A percentile compares a stretch with the other conserved stretches of the same genome.
These are phyloP conservation scores for Neodiprion lecontei DNA, from an alignment of 1,140 invertebrate species.

Conservation along the genomic window DNA sequence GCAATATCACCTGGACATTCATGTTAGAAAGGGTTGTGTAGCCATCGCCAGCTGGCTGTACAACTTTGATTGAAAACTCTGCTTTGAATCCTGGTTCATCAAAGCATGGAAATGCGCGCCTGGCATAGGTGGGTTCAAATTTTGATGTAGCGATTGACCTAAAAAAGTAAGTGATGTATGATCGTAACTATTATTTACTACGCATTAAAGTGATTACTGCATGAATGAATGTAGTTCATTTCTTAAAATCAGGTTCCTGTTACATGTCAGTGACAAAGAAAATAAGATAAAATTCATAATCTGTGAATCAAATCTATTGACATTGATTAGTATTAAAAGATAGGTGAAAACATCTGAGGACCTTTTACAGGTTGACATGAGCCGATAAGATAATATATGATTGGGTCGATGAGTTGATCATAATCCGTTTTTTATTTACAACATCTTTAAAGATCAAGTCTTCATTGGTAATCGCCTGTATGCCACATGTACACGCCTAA, in stretches of 20 bases:
- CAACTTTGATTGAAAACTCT: slow-evolving; percentile 79
- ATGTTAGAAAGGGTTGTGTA: slow-evolving; percentile 86
- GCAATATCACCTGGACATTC: slow-evolving; percentile 59
- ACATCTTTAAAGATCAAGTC: neutral
- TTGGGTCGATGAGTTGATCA: neutral
- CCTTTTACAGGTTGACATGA: neutral
- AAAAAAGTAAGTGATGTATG: slow-evolving; percentile 40
- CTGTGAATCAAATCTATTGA: no score
- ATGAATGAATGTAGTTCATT: no score
- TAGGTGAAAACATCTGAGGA: no score
- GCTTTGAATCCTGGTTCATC: slow-evolving; percentile 96
- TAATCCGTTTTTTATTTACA: neutral
- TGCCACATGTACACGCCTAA: neutral
- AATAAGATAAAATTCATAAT: no score
- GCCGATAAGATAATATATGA: neutral
- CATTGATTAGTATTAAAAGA: no score
- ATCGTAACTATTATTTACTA: slow-evolving; percentile 24
- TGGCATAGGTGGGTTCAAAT: slow-evolving; percentile 93
- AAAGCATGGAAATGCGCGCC: slow-evolving; percentile 92
- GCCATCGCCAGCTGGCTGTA: slow-evolving; percentile 67
- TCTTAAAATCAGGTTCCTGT: no score
- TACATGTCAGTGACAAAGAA: no score
- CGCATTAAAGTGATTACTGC: slow-evolving; percentile 11
- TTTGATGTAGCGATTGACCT: slow-evolving; percentile 88
- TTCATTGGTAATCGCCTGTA: neutral